Evolutionary conservation across 2,113 vertebrate genomes (phyloP), one percentile per base, ranked within the genome.

Genomic region (Himantopus leucocephalus): DNA sequence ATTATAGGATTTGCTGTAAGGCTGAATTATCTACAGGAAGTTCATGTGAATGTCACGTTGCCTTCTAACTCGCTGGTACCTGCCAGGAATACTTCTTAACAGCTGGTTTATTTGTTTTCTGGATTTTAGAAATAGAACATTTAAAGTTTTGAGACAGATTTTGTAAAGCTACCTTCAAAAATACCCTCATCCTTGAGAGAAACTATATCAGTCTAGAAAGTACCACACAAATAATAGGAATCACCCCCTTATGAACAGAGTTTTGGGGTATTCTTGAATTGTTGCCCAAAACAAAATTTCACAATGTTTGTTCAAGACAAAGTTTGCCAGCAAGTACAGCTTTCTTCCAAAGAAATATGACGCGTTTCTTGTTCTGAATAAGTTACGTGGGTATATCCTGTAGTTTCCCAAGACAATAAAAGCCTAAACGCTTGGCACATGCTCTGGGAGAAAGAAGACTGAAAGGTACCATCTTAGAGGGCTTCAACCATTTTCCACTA

Each of bases 11-110:
- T 95, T 96, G 92, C 59, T 94, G 58, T 85, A 71, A 92, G 80
- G 74, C 86, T 87, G 56, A 94, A 64, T 96, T 96, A 96, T 85
- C 89, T 91, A 72, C 93, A 97, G 96, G 96, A 97, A 96, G 92
- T 96, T 95, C 96, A 96, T 79, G 37, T 37, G 84, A 96, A 96
- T 80, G 92, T 93, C 90, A 94, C 27, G 8, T 83, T 96, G 86
- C 84, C 86, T 1, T 75, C 80, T 74, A 85, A 85, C 87, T 91
- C 34, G 0, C 41, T 72, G 45, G 56, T 96, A 93, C 93, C 90
- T 97, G 91, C 78, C 72, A 84, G 59, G 60, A 64, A 34, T 9
- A 39, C 41, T 89, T 56, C 48, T 94, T 55, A 81, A 71, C 19
- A 68, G 64, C 35, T 76, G 48, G 12, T 35, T 91, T 81, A 53